Evolutionary conservation across 2,113 vertebrate species (phyloP).

Genomic region (Aramus guarauna): DNA sequence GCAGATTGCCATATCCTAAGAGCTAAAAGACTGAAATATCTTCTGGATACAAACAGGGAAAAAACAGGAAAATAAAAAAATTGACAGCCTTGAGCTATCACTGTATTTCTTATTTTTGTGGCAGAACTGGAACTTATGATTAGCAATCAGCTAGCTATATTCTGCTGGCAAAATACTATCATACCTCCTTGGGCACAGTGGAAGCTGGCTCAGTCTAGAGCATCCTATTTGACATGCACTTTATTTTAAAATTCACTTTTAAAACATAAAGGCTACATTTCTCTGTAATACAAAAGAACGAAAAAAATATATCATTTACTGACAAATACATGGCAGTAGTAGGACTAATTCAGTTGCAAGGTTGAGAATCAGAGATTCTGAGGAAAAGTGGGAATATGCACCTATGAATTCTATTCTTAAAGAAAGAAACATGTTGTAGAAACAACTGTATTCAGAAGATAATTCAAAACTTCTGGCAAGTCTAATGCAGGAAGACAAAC

Average conservation of each 20-base stretch:
- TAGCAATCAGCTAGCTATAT: background rate
- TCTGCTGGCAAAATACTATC: background rate
- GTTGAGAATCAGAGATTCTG: background rate
- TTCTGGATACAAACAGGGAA: background rate
- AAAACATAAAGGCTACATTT: background rate
- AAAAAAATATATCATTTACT: background rate
- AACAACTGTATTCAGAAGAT: background rate
- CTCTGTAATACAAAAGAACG: background rate
- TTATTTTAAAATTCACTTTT: background rate
- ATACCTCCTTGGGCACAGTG: background rate
- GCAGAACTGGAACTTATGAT: background rate
- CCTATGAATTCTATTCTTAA: background rate
- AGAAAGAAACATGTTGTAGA: background rate
- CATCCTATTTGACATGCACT: background rate
- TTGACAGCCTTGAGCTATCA: background rate
- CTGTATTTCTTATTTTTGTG: background rate
- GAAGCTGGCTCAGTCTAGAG: background rate
- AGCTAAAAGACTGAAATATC: background rate
- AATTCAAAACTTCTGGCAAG: background rate
- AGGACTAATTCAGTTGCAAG: background rate
- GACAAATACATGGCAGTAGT: background rate
- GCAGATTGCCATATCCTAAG: background rate
- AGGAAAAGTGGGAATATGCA: background rate
- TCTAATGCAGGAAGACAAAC: background rate
- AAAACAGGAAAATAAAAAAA: background rate